Conservation (phyloP, 2,113 vertebrate species). For the Gadus macrocephalus region DNA sequence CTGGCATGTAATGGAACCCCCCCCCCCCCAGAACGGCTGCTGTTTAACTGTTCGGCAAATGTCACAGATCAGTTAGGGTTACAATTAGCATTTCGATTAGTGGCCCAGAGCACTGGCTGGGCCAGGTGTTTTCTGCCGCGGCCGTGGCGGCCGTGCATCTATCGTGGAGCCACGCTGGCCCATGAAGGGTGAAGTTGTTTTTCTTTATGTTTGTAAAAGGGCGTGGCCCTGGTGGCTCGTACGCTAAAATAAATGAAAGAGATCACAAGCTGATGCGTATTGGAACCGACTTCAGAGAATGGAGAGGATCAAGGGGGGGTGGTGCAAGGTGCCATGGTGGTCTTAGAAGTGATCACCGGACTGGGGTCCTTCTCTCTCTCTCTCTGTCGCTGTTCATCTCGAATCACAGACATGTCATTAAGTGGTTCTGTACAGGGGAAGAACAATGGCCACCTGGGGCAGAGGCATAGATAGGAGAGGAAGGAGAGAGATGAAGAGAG, state of each 20-base stretch:
- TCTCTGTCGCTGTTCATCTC: conserved; percentile 53
- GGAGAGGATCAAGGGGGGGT: conserved; percentile 51
- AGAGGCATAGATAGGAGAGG: conserved; percentile 38
- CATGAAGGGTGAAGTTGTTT: no score
- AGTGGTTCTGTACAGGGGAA: conserved; percentile 18
- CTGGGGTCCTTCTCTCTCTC: conserved; percentile 26
- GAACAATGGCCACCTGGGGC: conserved; percentile 41
- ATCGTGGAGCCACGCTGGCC: no score
- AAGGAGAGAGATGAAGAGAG: conserved; percentile 11
- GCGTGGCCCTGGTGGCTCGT: no score
- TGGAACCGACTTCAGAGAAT: conserved; percentile 33
- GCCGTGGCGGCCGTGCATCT: no score
- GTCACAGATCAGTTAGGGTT: conserved; percentile 47
- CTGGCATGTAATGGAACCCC: conserved; percentile 18
- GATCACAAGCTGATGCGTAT: no score
- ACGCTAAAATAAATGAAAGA: no score
- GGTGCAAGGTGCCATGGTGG: conserved; percentile 37
- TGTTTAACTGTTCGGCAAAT: conserved; percentile 45
- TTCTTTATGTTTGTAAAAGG: no score
- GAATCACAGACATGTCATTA: conserved; percentile 65
- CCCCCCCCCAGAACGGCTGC: conserved; percentile 12
- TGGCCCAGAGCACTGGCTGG: no score
- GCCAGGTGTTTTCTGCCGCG: no score
- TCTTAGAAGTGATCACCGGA: conserved; percentile 52
- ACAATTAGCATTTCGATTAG: conserved; percentile 34